phyloP scores from a whole-genome alignment of 2,888 invertebrate genomes.

The Dendrolimus pini region DNA sequence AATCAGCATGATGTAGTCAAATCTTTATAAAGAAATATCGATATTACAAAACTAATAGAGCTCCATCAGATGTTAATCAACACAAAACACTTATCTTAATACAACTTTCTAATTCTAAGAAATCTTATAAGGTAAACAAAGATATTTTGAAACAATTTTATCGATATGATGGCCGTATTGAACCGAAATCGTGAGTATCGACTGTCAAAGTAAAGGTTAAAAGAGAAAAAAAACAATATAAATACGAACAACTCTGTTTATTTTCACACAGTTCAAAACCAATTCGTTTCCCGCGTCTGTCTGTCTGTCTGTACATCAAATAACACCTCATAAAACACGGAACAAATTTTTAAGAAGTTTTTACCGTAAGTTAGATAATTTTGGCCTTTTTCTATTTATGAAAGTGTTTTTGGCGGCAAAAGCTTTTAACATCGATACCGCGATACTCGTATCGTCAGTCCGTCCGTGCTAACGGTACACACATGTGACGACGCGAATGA shows the following conservation, averaged over 20 bases:
- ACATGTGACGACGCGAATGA: constrained; percentile 21
- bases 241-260: too few relatives aligned
- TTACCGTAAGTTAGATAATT: too few relatives aligned
- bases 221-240: too few relatives aligned
- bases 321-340: too few relatives aligned
- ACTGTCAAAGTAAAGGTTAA: too few relatives aligned
- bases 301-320: too few relatives aligned
- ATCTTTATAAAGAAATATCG: constrained; percentile 11
- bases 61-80: constrained; percentile 7
- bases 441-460: constrained; percentile 14
- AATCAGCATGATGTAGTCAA: not conserved
- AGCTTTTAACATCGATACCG: constrained; percentile 10
- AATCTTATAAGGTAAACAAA: constrained; percentile 32
- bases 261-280: too few relatives aligned
- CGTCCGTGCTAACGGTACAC: constrained; percentile 24
- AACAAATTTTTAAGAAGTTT: too few relatives aligned
- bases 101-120: constrained; percentile 28
- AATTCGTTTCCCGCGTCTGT: too few relatives aligned
- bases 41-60: constrained; percentile 8
- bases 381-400: too few relatives aligned
- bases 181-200: constrained; percentile 11
- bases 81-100: constrained; percentile 20
- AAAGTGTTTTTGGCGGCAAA: not conserved
- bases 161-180: constrained; percentile 16
- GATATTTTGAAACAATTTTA: constrained; percentile 20